Base-by-base conservation (phyloP, 1,140 invertebrate species). In the Lordiphosa clarofinis region DNA sequence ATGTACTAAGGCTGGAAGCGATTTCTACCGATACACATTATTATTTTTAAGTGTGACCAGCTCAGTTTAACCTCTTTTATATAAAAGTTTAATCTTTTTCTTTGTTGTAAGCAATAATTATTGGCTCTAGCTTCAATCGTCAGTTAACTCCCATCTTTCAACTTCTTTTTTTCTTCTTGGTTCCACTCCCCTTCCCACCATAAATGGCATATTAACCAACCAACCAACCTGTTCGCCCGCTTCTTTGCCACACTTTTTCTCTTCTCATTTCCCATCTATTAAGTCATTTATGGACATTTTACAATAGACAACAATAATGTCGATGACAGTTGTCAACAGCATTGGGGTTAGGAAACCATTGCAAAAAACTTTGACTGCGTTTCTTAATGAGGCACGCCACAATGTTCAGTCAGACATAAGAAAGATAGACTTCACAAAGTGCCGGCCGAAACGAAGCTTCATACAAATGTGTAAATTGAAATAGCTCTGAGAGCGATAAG, bases 311-410 rank as follows among this genome's bases (percentile, higher is more conserved):
- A 46, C 52, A 19, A 28, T 33, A 15, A 49, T 42, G 24, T 50
- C 28, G 33, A 33, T 15, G 53, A 46, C 40, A 42, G 46, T 61
- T 58, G 68, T 35, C 73, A 56, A 35, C 62, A 48, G 58, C 66
- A 82, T 69, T 84, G 76, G 63, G 78, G 76, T 82, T 82, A 82
- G 68, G 63, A 82, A 82, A 82, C 68, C 73, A 71, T 59, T 71
- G 58, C 78, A 42, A 81, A 81, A 56, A 56, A 43, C 33, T 15
- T 43, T 57, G 19, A 56, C 42, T 61, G 62, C 50, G 56, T 56
- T 65, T 49, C 52, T 40, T 69, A 74, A 70, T 70, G 74, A 84
- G 76, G 44, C 76, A 65, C 50, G 68, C 59, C 38, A 64, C 40
- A 9, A 82, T 64, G 75, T 54, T 73, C 65, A 66, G 38, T 61